Evolutionary conservation across 2,888 invertebrate species (phyloP).

Genomic region (Ashinkailepas kermadecensis): DNA sequence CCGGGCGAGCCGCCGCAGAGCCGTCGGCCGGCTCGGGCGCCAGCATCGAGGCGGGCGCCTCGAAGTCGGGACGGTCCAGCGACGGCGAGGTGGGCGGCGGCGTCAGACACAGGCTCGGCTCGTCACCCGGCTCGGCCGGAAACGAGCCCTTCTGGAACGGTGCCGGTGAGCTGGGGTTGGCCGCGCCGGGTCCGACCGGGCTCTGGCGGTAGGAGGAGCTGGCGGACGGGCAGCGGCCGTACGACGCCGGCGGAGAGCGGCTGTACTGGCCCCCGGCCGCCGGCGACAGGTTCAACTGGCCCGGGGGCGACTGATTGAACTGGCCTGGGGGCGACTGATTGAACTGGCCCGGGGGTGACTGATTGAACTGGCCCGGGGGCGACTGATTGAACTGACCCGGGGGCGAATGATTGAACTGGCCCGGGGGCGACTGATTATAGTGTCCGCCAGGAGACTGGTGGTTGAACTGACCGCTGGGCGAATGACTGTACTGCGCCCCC

Average conservation of each 20-base stretch:
- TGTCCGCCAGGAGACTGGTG: not conserved
- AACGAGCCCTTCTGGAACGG: not conserved
- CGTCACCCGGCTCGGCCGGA: not conserved
- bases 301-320: conserved; percentile 40
- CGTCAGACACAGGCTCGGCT: not conserved
- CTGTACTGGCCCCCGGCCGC: conserved; percentile 56
- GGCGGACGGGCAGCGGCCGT: not conserved
- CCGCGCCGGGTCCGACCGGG: not conserved
- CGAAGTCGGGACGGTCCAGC: conserved; percentile 65
- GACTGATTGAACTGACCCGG: not conserved
- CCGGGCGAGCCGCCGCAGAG: not conserved
- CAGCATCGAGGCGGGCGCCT: conserved; percentile 56
- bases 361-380: not conserved
- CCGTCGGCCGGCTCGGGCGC: conserved; percentile 36
- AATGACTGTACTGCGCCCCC: conserved; percentile 20
- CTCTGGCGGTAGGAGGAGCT: not conserved
- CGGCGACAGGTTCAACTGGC: conserved; percentile 64
- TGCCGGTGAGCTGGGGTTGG: not conserved
- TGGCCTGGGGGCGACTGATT: conserved; percentile 10
- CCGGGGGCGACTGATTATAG: not conserved
- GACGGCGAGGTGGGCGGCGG: conserved; percentile 14
- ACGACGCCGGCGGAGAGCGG: conserved; percentile 55
- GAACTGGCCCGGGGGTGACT: not conserved
- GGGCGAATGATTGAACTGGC: not conserved
- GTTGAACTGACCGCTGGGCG: not conserved